A percentile compares a stretch with the other conserved stretches of the same genome.
Evolutionary conservation across 2,113 vertebrate genomes (phyloP).

Genomic region (Oreochromis niloticus): DNA sequence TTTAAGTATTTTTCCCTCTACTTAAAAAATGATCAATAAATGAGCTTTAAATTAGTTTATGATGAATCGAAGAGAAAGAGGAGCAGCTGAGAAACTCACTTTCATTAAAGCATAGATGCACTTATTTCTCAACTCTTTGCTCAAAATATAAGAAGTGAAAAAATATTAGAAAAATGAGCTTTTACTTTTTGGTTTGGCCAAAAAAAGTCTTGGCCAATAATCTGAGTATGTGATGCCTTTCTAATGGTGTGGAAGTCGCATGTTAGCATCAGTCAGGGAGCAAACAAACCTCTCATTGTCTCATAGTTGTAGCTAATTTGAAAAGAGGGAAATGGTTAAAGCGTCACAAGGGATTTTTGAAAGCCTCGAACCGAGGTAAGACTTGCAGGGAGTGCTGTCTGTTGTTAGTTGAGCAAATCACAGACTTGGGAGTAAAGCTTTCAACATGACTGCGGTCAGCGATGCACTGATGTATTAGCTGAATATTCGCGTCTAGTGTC

Average conservation of each 20-base stretch:
- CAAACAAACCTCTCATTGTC: neutral
- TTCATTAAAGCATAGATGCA: neutral
- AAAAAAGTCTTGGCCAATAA: neutral
- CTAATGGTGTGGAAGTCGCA: fast-evolving
- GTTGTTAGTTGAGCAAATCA: neutral
- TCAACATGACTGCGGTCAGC: neutral
- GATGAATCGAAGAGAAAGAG: neutral
- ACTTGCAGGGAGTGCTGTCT: neutral
- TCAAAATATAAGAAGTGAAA: neutral
- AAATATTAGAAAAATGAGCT: neutral
- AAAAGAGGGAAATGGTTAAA: neutral
- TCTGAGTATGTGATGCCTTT: neutral
- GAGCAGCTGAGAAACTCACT: neutral
- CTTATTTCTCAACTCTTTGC: neutral
- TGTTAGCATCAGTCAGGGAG: neutral
- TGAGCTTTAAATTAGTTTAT: neutral
- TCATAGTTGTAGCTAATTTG: neutral
- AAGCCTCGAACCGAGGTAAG: neutral
- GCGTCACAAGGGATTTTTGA: neutral
- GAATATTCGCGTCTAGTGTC: neutral
- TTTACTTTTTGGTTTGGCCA: neutral
- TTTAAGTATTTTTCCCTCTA: neutral
- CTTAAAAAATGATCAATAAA: neutral
- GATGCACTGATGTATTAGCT: neutral
- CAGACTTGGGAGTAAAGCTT: neutral